Percentiles rank a stretch among this genome's conserved stretches.
These are phyloP conservation scores for Radopholus similis DNA, from an alignment of 1,140 invertebrate species.

Conservation along the genomic window DNA sequence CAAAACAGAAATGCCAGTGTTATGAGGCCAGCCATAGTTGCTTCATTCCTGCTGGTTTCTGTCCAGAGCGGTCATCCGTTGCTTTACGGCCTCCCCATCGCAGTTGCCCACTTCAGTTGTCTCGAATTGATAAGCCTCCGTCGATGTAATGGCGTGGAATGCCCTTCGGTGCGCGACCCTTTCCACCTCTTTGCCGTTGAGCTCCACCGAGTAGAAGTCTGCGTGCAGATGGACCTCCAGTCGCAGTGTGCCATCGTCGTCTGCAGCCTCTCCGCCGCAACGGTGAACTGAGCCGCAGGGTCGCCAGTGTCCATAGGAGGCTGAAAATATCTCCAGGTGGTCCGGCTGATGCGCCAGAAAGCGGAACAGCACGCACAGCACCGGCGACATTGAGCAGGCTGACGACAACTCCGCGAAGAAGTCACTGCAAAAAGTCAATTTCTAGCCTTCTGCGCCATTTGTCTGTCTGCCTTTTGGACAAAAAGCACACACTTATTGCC, in stretches of 20 bases:
- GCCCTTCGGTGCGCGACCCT: neutral
- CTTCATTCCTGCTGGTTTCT: too few species aligned
- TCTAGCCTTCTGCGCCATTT: too few species aligned
- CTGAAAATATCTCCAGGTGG: constrained; percentile 1
- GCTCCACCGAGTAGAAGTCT: neutral
- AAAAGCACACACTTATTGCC: too few species aligned
- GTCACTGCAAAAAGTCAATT: constrained; percentile 2
- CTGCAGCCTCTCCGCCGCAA: neutral
- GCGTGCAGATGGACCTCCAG: neutral
- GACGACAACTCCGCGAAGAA: constrained; percentile 10
- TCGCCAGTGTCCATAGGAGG: constrained; percentile 3
- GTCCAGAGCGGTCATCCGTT: too few species aligned
- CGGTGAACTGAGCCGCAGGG: neutral
- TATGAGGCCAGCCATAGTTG: too few species aligned
- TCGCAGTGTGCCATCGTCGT: neutral
- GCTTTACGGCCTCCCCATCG: neutral
- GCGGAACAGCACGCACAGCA: neutral
- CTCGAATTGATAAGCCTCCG: too few species aligned
- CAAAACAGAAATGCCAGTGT: too few species aligned
- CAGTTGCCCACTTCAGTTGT: neutral
- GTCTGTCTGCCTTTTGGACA: too few species aligned
- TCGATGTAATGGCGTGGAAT: neutral
- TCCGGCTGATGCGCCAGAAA: neutral
- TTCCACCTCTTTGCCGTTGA: constrained; percentile 5
- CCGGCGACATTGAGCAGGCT: neutral